These are phyloP conservation scores for Eudorcas thomsonii DNA, from an alignment of 2,113 vertebrate species.

Conservation along the genomic window DNA sequence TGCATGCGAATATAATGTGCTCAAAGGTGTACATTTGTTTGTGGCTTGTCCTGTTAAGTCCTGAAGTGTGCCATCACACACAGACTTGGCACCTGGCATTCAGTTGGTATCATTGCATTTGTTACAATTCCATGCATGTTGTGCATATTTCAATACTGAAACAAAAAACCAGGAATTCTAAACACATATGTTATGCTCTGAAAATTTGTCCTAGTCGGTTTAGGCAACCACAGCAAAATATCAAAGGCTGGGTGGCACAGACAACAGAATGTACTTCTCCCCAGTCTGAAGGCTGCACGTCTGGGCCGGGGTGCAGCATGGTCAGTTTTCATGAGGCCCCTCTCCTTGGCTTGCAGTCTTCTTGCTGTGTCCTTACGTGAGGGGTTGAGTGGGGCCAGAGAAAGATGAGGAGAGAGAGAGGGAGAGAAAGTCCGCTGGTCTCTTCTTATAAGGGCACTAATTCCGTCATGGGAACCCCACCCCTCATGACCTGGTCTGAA, in stretches of 20 bases:
- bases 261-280: neutral
- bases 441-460: neutral
- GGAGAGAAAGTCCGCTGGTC: neutral
- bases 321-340: neutral
- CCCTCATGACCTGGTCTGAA: neutral
- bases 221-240: neutral
- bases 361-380: neutral
- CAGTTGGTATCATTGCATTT: constrained; percentile 61
- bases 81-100: neutral
- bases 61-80: constrained; percentile 57
- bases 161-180: neutral
- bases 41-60: constrained; percentile 34
- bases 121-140: neutral
- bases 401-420: neutral
- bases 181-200: neutral
- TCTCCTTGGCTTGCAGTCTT: neutral
- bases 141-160: constrained; percentile 31
- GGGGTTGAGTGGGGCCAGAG: neutral
- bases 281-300: neutral
- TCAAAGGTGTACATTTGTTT: constrained; percentile 14
- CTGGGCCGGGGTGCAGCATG: too few species aligned
- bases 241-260: neutral
- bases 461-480: neutral
- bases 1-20: neutral
- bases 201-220: neutral